Percentiles rank a stretch among this genome's conserved stretches.
Evolutionary conservation across 1,140 invertebrate genomes (phyloP).

Genomic region (Drosophila busckii): DNA sequence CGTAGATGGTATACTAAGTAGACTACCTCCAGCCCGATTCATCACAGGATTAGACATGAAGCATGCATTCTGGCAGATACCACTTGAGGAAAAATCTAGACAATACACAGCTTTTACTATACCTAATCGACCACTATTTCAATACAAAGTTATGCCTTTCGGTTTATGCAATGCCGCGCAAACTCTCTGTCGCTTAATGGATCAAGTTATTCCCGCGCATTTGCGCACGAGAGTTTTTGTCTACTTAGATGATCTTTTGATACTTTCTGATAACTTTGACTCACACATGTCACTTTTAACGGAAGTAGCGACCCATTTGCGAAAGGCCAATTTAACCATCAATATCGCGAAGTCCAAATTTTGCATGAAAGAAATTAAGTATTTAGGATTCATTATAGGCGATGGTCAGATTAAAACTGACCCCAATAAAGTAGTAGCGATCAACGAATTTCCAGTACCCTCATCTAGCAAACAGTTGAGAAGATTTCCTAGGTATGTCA

Average conservation of each 20-base stretch:
- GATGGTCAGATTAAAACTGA: constrained; percentile 20
- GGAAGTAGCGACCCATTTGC: constrained; percentile 1
- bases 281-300: constrained; percentile 75
- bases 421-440: constrained; percentile 39
- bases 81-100: neutral
- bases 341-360: constrained; percentile 10
- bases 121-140: constrained; percentile 6
- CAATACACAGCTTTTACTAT: constrained; percentile 9
- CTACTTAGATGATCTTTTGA: constrained; percentile 80
- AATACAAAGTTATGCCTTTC: constrained; percentile 19
- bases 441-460: constrained; percentile 21
- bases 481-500: constrained; percentile 79
- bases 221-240: constrained; percentile 15
- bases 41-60: constrained; percentile 65
- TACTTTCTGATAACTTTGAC: constrained; percentile 70
- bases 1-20: constrained; percentile 28
- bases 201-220: constrained; percentile 10
- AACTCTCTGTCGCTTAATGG: constrained; percentile 16
- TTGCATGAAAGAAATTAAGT: constrained; percentile 39
- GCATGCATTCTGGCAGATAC: constrained; percentile 60
- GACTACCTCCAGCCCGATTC: constrained; percentile 28
- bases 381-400: constrained; percentile 30
- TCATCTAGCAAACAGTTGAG: constrained; percentile 56
- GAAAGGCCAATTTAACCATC: constrained; percentile 8
- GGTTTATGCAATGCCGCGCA: constrained; percentile 7